A percentile compares a stretch with the other conserved stretches of the same genome.
These are phyloP conservation scores for Danaus melanippus DNA, from an alignment of 1,140 invertebrate genomes.

Conservation along the genomic window DNA sequence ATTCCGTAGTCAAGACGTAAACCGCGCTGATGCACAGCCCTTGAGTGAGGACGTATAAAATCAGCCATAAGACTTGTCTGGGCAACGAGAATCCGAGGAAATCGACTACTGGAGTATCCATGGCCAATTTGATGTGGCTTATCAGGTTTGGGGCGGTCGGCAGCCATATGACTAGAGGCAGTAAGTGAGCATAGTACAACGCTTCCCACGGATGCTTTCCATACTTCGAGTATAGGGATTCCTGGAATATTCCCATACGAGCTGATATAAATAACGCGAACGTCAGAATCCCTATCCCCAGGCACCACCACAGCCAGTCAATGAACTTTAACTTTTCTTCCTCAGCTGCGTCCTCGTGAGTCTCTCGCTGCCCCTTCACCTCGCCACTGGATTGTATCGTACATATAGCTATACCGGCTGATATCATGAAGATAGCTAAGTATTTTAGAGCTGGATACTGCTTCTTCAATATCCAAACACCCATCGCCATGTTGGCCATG, in stretches of 20 bases:
- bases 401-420: slow-evolving; percentile 91
- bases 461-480: slow-evolving; percentile 91
- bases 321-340: slow-evolving; percentile 67
- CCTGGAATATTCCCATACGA: slow-evolving; percentile 97
- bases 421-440: slow-evolving; percentile 93
- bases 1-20: slow-evolving; percentile 94
- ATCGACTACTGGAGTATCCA: slow-evolving; percentile 72
- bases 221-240: slow-evolving; percentile 86
- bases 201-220: slow-evolving; percentile 97
- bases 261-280: slow-evolving; percentile 94
- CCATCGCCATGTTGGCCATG: slow-evolving; percentile 97
- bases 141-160: slow-evolving; percentile 82
- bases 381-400: slow-evolving; percentile 89
- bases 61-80: slow-evolving; percentile 83
- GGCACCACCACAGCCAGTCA: slow-evolving; percentile 86
- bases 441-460: slow-evolving; percentile 90
- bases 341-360: slow-evolving; percentile 56
- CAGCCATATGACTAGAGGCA: slow-evolving; percentile 90
- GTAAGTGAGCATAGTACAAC: slow-evolving; percentile 94
- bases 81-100: slow-evolving; percentile 76
- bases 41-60: slow-evolving; percentile 93
- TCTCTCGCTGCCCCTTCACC: slow-evolving; percentile 70
- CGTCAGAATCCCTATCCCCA: slow-evolving; percentile 89
- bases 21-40: slow-evolving; percentile 97
- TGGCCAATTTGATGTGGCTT: slow-evolving; percentile 77